Percentiles rank a stretch among this genome's conserved stretches.
Evolutionary conservation across 2,113 vertebrate genomes (phyloP).

Genomic region (Hystrix cristata): DNA sequence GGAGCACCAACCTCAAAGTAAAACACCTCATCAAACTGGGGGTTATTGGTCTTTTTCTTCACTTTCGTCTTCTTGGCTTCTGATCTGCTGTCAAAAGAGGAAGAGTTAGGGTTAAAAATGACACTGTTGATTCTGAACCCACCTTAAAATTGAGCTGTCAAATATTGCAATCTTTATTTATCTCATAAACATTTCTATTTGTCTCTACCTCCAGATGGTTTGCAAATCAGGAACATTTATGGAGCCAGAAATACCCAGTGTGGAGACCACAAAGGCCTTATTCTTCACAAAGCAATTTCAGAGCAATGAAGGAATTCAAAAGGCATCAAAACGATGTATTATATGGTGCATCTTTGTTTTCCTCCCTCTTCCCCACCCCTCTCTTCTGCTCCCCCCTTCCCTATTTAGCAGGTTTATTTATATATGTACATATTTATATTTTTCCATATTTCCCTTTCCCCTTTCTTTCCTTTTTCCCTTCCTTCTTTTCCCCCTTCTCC

Average conservation of each 20-base stretch:
- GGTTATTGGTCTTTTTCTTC: slow-evolving; percentile 98
- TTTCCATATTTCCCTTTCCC: no score
- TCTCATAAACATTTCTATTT: slow-evolving; percentile 58
- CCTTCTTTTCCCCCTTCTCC: no score
- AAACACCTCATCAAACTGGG: slow-evolving; percentile 98
- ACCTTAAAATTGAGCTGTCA: neutral
- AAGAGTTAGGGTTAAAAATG: slow-evolving; percentile 28
- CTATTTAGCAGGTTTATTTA: no score
- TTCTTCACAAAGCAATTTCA: neutral
- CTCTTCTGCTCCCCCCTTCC: no score
- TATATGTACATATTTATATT: no score
- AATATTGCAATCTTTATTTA: slow-evolving; percentile 71
- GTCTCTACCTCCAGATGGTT: slow-evolving; percentile 67
- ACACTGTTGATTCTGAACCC: neutral
- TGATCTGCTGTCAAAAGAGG: slow-evolving; percentile 88
- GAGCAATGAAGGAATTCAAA: neutral
- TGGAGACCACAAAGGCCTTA: neutral
- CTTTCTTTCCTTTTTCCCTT: no score
- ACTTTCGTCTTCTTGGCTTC: slow-evolving; percentile 99
- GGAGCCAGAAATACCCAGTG: slow-evolving; percentile 1
- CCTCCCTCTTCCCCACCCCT: neutral
- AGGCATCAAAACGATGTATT: neutral
- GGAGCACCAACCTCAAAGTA: slow-evolving; percentile 96
- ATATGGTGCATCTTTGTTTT: neutral
- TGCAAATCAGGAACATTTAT: slow-evolving; percentile 66